Conservation (phyloP, 2,797 vertebrate species). For the Phalanger gymnotis region DNA sequence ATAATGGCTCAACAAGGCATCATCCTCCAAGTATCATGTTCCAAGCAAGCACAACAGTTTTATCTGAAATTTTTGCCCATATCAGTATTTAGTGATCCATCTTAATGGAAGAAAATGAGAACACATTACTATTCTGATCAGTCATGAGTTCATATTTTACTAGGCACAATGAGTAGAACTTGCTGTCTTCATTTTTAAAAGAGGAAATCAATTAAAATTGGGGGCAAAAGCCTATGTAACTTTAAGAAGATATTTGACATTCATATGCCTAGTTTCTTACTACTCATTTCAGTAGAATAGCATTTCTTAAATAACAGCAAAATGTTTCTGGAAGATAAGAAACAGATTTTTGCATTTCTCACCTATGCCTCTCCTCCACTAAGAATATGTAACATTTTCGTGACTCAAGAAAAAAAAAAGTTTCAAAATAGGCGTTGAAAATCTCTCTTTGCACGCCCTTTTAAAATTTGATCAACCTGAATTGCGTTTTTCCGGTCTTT, state of each 20-base stretch:
- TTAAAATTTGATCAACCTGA: conserved; percentile 59
- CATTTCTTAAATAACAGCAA: conserved; percentile 7
- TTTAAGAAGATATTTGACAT: not conserved
- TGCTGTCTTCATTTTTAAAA: conserved; percentile 19
- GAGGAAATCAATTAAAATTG: conserved; percentile 4
- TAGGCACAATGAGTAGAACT: conserved; percentile 2
- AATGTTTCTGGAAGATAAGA: conserved; percentile 45
- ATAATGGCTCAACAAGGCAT: conserved; percentile 10
- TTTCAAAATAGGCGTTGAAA: conserved; percentile 53
- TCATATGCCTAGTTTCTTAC: not conserved
- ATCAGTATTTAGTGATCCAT: conserved; percentile 19
- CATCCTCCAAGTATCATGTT: conserved; percentile 46
- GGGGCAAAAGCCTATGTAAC: not conserved
- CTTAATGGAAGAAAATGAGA: conserved; percentile 24
- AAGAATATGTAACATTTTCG: conserved; percentile 53
- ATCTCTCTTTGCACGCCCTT: conserved; percentile 47
- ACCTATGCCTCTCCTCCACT: conserved; percentile 39
- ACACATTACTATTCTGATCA: not conserved
- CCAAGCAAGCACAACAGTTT: conserved; percentile 40
- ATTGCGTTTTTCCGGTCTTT: conserved; percentile 53
- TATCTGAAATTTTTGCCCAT: conserved; percentile 37
- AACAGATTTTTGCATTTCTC: conserved; percentile 48
- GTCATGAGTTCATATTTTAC: conserved; percentile 1
- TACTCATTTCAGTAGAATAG: not conserved
- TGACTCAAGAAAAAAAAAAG: conserved; percentile 44